These are phyloP conservation scores for Pyrgus malvae DNA, from an alignment of 2,888 invertebrate genomes.

Conservation along the genomic window DNA sequence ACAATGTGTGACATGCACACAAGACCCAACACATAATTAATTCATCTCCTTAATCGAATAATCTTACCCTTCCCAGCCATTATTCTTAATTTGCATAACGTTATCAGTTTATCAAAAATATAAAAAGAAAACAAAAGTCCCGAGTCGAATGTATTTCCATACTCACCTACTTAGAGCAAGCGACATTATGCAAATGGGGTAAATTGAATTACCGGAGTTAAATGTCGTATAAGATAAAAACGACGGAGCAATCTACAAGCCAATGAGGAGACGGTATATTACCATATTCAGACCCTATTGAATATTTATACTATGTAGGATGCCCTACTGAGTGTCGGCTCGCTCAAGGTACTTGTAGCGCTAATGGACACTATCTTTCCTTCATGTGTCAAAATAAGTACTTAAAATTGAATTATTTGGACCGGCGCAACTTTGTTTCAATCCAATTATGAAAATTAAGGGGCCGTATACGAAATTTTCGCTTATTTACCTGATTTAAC, in stretches of 20 bases:
- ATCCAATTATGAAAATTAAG: not conserved
- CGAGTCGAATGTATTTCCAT: constrained; percentile 61
- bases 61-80: too few relatives aligned
- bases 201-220: constrained; percentile 82
- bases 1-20: too few relatives aligned
- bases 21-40: too few relatives aligned
- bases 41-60: too few relatives aligned
- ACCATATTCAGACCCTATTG: constrained; percentile 80
- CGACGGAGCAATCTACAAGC: constrained; percentile 79
- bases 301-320: constrained; percentile 74
- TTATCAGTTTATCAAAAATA: constrained; percentile 11
- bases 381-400: constrained; percentile 49
- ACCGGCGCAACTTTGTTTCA: constrained; percentile 38
- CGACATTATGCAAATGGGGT: constrained; percentile 79
- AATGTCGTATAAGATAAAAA: constrained; percentile 82
- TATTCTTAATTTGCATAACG: not conserved
- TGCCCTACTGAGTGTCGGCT: constrained; percentile 52
- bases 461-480: too few relatives aligned
- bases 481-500: too few relatives aligned
- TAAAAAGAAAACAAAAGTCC: constrained; percentile 36
- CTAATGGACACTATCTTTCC: constrained; percentile 72
- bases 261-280: constrained; percentile 77
- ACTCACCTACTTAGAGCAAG: constrained; percentile 75
- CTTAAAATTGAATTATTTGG: constrained; percentile 55
- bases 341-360: constrained; percentile 69